These are phyloP conservation scores for Phrynosoma blainvillii DNA, from an alignment of 2,113 vertebrate genomes.

Conservation along the genomic window DNA sequence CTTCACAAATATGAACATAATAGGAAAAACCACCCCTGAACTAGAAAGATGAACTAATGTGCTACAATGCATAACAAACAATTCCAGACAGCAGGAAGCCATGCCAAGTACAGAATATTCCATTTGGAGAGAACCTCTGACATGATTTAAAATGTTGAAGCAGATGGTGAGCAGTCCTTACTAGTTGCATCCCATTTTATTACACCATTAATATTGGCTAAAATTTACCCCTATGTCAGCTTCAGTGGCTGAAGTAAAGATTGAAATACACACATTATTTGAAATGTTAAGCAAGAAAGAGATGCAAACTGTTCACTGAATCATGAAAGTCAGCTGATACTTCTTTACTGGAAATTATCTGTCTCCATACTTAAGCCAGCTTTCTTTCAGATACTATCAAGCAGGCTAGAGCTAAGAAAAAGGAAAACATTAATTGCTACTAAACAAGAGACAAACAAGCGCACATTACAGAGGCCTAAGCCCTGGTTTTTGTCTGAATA, in stretches of 20 bases:
- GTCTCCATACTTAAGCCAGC: neutral
- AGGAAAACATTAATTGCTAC: neutral
- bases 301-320: neutral
- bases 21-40: neutral
- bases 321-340: neutral
- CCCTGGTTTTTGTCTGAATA: neutral
- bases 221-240: neutral
- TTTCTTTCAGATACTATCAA: neutral
- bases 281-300: neutral
- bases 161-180: constrained; percentile 18
- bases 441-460: neutral
- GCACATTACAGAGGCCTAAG: neutral
- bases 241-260: neutral
- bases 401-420: neutral
- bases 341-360: neutral
- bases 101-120: constrained; percentile 23
- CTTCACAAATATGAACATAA: neutral
- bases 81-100: neutral
- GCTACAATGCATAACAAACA: neutral
- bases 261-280: neutral
- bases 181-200: neutral
- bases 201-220: constrained; percentile 1
- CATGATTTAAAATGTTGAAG: neutral
- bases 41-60: neutral
- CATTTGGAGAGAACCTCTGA: constrained; percentile 10